Percentiles rank a stretch among this genome's conserved stretches.
Evolutionary conservation across 2,797 vertebrate species (phyloP).

Genomic region (Propithecus deckenii): DNA sequence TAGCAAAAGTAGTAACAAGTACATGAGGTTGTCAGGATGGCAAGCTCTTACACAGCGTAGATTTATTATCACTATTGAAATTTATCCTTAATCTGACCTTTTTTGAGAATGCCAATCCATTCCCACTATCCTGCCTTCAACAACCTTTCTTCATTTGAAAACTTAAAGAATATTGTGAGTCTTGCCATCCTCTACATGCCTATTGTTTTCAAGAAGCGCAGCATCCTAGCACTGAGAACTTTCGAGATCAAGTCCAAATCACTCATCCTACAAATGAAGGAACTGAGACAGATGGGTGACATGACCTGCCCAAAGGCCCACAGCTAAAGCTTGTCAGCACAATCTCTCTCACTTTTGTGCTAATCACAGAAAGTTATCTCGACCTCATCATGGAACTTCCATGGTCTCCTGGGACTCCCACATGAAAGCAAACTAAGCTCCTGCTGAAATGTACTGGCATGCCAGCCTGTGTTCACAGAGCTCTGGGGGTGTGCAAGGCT

Average conservation of each 20-base stretch:
- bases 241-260: neutral
- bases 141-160: neutral
- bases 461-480: neutral
- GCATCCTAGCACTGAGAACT: neutral
- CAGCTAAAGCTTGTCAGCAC: neutral
- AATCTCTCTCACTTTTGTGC: neutral
- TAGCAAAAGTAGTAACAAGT: neutral
- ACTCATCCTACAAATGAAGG: neutral
- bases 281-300: neutral
- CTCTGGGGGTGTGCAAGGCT: neutral
- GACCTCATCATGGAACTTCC: neutral
- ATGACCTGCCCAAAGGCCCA: neutral
- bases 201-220: neutral
- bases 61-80: neutral
- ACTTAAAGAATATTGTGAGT: neutral
- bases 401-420: neutral
- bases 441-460: neutral
- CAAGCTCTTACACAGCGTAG: neutral
- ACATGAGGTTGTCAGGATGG: neutral
- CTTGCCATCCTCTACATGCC: neutral
- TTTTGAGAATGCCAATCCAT: neutral
- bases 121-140: neutral
- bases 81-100: neutral
- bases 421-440: neutral
- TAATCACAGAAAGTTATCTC: neutral